Base-by-base conservation (phyloP, 2,888 invertebrate genomes). In the Ceriagrion tenellum region DNA sequence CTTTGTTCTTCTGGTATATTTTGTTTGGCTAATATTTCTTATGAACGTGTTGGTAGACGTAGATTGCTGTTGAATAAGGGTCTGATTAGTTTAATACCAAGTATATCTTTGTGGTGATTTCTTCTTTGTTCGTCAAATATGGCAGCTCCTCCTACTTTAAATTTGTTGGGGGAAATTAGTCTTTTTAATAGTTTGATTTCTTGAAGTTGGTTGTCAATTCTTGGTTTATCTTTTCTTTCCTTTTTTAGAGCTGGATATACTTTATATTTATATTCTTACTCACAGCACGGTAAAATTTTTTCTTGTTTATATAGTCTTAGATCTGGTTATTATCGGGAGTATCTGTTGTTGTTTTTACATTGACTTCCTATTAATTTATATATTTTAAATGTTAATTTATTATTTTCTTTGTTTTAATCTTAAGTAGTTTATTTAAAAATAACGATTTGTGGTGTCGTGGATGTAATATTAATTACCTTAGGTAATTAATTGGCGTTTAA, bases 181-280 rank as follows among this genome's bases (percentile, higher is more conserved):
- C 97, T 98, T 96, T 97, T 98, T 97, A 97, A 97, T 97, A 97
- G 97, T 96, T 96, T 98, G 96, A 95, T 98, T 90, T 97, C 97
- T 63, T 98, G 97, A 97, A 97, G 97, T 95, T 97, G 96, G 95
- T 74, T 97, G 95, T 96, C 96, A n/a, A 97, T 98, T 96, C 96
- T 98, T 96, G 96, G 97, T 96, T 97, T 98, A 97, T 97, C 97
- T 96, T 96, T 98, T 96, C 97, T 97, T 96, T 97, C 97, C 96
- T 98, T 98, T 97, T 97, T 98, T 97, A 97, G 98, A 95, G 98
- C 98, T 90, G 97, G 97, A 0, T 98, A 98, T 97, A 97, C 97
- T 30, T 97, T 98, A 96, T 98, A 97, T 97, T 97, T 98, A 97
- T 98, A 97, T 97, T 97, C 97, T 95, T 97, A 96, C 97, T 97